Evolutionary conservation across 2,797 vertebrate genomes (phyloP), one percentile per base, ranked within the genome.

Genomic region (Catostomus latipinnis): DNA sequence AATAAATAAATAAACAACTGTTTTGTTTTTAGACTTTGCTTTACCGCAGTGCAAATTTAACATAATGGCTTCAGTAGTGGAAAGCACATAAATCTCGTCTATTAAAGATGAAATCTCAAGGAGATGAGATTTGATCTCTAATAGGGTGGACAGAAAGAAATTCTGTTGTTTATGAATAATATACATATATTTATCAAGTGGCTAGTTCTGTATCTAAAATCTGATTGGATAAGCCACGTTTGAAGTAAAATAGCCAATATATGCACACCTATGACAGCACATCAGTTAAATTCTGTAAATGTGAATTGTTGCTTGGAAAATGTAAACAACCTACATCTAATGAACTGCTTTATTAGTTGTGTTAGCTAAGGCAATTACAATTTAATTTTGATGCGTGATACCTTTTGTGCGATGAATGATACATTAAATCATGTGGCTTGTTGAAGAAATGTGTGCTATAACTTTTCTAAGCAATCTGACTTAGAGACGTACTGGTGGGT

Each of bases 71-170:
- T 89, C 88, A 78, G 74, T 68, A 87, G 90, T 88, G 76, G 76
- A 8, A 6, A 70, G 81, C 81, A 82, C 88, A 83, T 83, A n/a
- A 73, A 89, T 90, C 91, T 92, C 91, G 91, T 93, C 91, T 90
- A 86, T 87, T 66, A 89, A 85, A 90, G 86, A 82, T 90, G 89
- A 90, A 89, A 86, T 87, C 88, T 90, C 90, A 91, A 87, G 85
- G 49, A 82, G 91, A 91, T 86, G 83, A 89, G 65, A 86, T 86
- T 87, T 76, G 89, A 83, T 90, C 18, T 87, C 79, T 82, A 85
- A 84, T 86, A 89, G 90, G 91, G 92, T 91, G 90, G 88, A 87
- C 87, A 90, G 89, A 52, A 86, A 83, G 78, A 78, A 81, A 13
- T 13, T 50, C 62, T 12, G 16, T 4, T 65, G 69, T 67, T 67